Conservation (phyloP, 2,113 vertebrate species). For the Charadrius vociferus region DNA sequence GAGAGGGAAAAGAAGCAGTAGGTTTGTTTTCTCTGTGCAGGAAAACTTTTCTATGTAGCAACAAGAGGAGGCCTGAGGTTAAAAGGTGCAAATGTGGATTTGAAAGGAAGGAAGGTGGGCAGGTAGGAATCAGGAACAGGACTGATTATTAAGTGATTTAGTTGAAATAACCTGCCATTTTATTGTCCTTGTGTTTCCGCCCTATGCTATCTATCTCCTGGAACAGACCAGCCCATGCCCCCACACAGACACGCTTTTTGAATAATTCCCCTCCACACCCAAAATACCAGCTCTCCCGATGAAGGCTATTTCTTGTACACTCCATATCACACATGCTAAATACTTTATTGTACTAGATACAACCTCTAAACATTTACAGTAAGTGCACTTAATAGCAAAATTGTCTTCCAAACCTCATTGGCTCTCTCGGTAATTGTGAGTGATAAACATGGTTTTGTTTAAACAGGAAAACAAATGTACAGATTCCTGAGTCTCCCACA, state of each 20-base stretch:
- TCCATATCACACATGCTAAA: conserved; percentile 33
- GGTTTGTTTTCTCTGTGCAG: neutral
- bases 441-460: conserved; percentile 18
- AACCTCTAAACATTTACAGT: conserved; percentile 55
- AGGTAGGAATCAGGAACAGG: neutral
- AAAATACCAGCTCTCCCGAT: neutral
- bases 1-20: neutral
- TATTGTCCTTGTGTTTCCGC: neutral
- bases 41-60: neutral
- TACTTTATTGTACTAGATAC: conserved; percentile 43
- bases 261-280: neutral
- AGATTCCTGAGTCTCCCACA: conserved; percentile 49
- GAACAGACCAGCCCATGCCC: neutral
- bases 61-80: neutral
- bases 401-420: conserved; percentile 12
- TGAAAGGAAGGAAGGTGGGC: neutral
- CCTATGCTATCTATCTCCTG: fast-evolving
- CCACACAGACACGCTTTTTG: neutral
- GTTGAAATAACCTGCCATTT: neutral
- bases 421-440: neutral
- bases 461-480: conserved; percentile 28
- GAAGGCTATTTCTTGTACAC: conserved; percentile 9
- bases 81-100: neutral
- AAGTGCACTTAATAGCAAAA: conserved; percentile 48
- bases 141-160: neutral